These are phyloP conservation scores for Egretta garzetta DNA, from an alignment of 2,113 vertebrate genomes.

Conservation along the genomic window DNA sequence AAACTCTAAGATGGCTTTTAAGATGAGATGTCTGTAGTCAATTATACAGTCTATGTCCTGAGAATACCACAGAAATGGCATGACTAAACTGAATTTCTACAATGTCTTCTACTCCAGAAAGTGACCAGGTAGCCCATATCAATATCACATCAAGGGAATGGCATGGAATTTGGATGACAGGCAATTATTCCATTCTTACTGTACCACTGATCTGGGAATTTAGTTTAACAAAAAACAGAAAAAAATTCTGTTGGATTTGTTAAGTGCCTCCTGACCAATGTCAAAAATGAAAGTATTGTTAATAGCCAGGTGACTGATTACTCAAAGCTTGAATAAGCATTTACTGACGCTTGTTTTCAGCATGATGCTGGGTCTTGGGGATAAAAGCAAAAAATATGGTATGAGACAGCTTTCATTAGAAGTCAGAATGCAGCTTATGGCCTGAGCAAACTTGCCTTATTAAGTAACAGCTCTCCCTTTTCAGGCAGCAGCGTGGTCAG, in stretches of 20 bases:
- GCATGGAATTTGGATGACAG: neutral
- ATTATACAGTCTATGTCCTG: constrained; percentile 20
- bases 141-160: neutral
- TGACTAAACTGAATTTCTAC: neutral
- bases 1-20: constrained; percentile 45
- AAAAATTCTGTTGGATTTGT: neutral
- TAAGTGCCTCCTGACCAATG: neutral
- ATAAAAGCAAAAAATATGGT: neutral
- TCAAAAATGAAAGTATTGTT: neutral
- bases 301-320: neutral
- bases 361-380: neutral
- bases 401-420: neutral
- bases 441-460: neutral
- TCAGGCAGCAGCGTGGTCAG: neutral
- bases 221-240: neutral
- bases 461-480: neutral
- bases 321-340: neutral
- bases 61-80: constrained; percentile 8
- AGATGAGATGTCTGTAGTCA: constrained; percentile 40
- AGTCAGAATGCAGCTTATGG: neutral
- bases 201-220: neutral
- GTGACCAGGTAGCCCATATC: fast-evolving
- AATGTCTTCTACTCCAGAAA: neutral
- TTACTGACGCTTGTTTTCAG: neutral
- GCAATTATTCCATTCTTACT: neutral